Evolutionary conservation across 1,140 invertebrate species (phyloP).

Genomic region (Camponotus vicinus): DNA sequence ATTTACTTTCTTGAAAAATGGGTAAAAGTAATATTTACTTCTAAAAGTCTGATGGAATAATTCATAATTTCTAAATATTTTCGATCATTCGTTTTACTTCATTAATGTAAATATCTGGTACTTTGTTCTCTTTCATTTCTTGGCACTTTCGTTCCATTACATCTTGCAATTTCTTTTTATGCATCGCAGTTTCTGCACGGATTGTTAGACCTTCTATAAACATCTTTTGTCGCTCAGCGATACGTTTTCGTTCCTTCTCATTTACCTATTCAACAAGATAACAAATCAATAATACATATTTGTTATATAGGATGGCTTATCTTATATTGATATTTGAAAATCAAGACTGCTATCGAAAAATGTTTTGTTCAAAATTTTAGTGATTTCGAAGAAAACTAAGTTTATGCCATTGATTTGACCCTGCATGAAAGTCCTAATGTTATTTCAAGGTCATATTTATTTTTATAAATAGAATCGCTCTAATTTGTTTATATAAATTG

Average conservation of each 20-base stretch:
- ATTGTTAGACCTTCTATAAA: conserved; percentile 89
- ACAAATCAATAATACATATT: background rate
- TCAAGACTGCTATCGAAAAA: too few species aligned
- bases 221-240: conserved; percentile 87
- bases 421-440: too few species aligned
- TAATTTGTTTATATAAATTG: too few species aligned
- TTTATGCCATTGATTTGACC: too few species aligned
- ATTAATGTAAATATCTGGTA: conserved; percentile 83
- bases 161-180: conserved; percentile 86
- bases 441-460: too few species aligned
- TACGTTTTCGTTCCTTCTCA: conserved; percentile 89
- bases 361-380: too few species aligned
- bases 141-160: conserved; percentile 88
- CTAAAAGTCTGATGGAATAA: background rate
- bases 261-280: conserved; percentile 87
- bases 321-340: too few species aligned
- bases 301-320: background rate
- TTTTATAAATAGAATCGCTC: too few species aligned
- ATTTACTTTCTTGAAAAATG: too few species aligned
- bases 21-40: background rate
- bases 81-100: conserved; percentile 82
- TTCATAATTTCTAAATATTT: conserved; percentile 74
- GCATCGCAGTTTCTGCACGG: conserved; percentile 87
- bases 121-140: conserved; percentile 85
- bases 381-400: too few species aligned